Conservation (phyloP, 2,113 vertebrate species). For the Trematocara marginatum region DNA sequence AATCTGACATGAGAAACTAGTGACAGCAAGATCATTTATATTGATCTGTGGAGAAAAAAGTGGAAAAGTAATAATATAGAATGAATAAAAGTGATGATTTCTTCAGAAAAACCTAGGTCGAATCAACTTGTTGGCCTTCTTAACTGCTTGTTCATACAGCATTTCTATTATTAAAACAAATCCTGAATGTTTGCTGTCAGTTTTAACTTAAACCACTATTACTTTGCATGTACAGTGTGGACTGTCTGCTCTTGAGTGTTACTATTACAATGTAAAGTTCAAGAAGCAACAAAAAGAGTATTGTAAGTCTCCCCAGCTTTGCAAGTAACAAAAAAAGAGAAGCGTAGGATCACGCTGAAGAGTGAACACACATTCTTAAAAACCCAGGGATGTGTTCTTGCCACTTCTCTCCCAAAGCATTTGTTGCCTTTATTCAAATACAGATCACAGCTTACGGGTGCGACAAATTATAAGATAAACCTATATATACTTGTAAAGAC, state of each 20-base stretch:
- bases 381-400: background rate
- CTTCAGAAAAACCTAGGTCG: background rate
- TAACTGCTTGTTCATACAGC: background rate
- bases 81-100: conserved; percentile 28
- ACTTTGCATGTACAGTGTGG: background rate
- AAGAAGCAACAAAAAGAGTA: background rate
- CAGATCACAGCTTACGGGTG: background rate
- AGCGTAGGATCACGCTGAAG: background rate
- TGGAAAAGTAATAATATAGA: background rate
- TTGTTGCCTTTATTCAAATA: background rate
- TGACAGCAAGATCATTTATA: background rate
- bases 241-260: background rate
- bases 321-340: background rate
- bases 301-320: background rate
- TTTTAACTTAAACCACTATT: background rate
- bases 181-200: background rate
- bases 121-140: background rate
- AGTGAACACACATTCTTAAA: background rate
- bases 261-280: background rate
- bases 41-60: background rate
- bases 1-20: background rate
- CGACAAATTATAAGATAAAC: background rate
- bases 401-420: background rate
- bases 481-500: background rate
- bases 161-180: background rate